Conservation (phyloP, 2,113 vertebrate genomes). For the Xiphophorus couchianus region DNA sequence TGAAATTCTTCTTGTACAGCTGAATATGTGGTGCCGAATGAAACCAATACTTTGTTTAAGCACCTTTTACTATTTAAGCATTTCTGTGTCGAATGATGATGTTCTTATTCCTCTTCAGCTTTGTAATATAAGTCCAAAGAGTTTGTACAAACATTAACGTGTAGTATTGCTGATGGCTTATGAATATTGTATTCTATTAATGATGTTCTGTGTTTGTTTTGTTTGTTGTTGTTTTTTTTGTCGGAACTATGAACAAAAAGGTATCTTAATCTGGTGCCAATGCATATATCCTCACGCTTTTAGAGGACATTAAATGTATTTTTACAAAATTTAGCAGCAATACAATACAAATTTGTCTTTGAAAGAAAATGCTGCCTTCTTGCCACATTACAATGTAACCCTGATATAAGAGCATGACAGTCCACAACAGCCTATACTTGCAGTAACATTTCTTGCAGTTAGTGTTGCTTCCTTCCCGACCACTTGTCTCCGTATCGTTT, state of each 20-base stretch:
- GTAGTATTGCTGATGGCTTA: not conserved
- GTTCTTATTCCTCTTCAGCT: no score
- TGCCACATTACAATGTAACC: not conserved
- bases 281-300: not conserved
- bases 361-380: not conserved
- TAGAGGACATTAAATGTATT: not conserved
- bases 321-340: not conserved
- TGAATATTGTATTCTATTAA: not conserved
- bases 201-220: not conserved
- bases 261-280: not conserved
- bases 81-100: no score
- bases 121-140: no score
- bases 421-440: not conserved
- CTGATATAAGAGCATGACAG: not conserved
- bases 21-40: not conserved
- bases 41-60: not conserved
- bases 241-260: not conserved
- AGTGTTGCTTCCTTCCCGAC: no score
- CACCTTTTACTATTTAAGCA: not conserved
- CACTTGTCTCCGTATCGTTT: no score
- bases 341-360: not conserved
- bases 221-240: not conserved
- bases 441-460: no score
- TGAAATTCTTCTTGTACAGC: not conserved
- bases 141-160: not conserved